Base-by-base conservation (phyloP, 1,140 invertebrate genomes). In the Achatina immaculata region DNA sequence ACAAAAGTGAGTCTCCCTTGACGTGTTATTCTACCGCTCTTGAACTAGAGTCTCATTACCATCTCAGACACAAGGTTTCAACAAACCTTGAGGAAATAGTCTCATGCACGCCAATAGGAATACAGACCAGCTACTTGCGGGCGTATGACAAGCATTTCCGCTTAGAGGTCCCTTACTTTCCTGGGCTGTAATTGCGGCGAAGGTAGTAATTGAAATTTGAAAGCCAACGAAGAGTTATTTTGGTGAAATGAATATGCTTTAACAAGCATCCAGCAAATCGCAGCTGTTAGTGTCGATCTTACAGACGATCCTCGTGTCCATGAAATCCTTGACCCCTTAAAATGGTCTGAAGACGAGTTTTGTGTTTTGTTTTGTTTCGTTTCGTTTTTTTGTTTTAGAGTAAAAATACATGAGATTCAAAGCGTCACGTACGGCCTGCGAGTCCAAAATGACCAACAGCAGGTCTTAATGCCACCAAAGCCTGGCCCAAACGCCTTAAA, bases 141-240 rank as follows among this genome's bases (percentile, higher is more conserved):
- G 51, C 58, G n/a, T 31, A 78, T 11, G 76, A 58, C n/a, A 38
- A 28, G 45, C 65, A 78, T 68, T 78, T 78, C 76, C 76, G 76
- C 31, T 68, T 34, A 19, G 19, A 38, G 21, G 40, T 34, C 62
- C 76, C 19, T 16, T 68, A 19, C 31, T n/a, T 48, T 42, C 65
- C 34, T 40, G 74, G 34, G 36, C 9, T 24, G n/a, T 34, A 28
- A 68, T 36, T 9, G 48, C 45, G 76, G 68, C 68, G 9, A 78
- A 78, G 28, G 62, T n/a, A 31, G 76, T 66, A 78, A 78, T 78
- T 78, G 76, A 78, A 78, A 66, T 40, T 77, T 65, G 74, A 51
- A 43, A 65, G 34, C 51, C n/a, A 24, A n/a, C 72, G 48, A 45
- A 51, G 74, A 36, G 74, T 40, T 77, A 65, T 40, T 65, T 65